phyloP scores from a whole-genome alignment of 2,888 invertebrate genomes.

The Chalcosyrphus nemorum region DNA sequence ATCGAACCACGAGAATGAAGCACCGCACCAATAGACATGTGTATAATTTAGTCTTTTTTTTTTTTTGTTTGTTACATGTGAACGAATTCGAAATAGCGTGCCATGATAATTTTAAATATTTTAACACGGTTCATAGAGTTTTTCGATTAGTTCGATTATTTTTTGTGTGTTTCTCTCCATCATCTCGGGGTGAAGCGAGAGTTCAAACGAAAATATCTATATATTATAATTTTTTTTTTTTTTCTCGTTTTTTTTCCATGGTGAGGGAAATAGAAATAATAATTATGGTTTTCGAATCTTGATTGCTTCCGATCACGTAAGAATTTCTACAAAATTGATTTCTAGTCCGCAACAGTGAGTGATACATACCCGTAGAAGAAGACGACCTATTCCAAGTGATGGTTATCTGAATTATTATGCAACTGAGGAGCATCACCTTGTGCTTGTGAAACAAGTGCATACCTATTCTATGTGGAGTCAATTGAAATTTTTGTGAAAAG shows the following conservation, averaged over 20 bases:
- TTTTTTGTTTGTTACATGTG: conserved; percentile 46
- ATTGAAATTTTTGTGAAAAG: conserved; percentile 63
- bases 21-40: conserved; percentile 32
- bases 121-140: conserved; percentile 72
- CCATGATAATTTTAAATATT: conserved; percentile 70
- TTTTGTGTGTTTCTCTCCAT: conserved; percentile 38
- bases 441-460: neutral
- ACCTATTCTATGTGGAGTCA: conserved; percentile 49
- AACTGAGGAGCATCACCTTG: neutral
- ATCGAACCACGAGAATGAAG: conserved; percentile 20
- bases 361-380: too few relatives aligned
- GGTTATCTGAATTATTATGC: conserved; percentile 32
- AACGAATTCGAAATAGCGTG: conserved; percentile 68
- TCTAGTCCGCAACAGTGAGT: neutral
- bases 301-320: conserved; percentile 74
- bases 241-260: too few relatives aligned
- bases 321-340: conserved; percentile 53
- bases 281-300: conserved; percentile 60
- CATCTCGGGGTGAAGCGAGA: conserved; percentile 46
- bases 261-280: conserved; percentile 26
- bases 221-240: too few relatives aligned
- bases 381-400: neutral
- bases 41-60: conserved; percentile 25
- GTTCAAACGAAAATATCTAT: conserved; percentile 58
- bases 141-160: conserved; percentile 71